Base-by-base conservation (phyloP, 2,888 invertebrate species). In the Spatulosminthurus flaviceps region DNA sequence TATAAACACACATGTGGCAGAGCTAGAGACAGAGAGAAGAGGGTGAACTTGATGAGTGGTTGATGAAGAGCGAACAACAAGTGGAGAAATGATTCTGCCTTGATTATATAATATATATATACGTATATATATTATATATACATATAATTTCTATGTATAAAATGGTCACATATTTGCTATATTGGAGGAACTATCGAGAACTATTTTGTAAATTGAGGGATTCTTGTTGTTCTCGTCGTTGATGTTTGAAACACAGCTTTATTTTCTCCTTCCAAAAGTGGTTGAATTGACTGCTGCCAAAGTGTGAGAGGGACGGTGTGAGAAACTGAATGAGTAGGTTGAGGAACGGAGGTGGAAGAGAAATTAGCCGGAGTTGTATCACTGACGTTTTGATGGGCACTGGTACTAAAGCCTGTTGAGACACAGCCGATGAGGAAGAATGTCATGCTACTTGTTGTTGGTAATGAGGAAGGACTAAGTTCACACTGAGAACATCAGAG, bases 361-460 rank as follows among this genome's bases (percentile, higher is more conserved):
- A 51, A 34, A 51, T 51, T 51, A 61, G 22, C 51, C 16, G 72
- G n/a, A 24, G 73, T 22, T 67, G 61, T 64, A 9, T 4, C 76
- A 26, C 43, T 67, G 69, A 70, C 26, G 34, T 60, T 67, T 69
- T 69, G 67, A 77, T 69, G 67, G 67, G 51, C 77, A 69, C 77
- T 77, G 69, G 67, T 42, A 67, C 41, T 79, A 77, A 77, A 61
- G 28, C 29, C 24, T 73, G 73, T 61, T 73, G 79, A 81, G 71
- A 78, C 34, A 78, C 34, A 51, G n/a, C 51, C 19, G 77, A 76
- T 75, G 81, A 83, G 70, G 77, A 80, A 79, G 81, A 83, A 67
- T 43, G 69, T 73, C 72, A 78, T 78, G 74, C 83, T 83, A 83
- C 81, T 83, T 82, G 81, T 83, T 82, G 81, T 82, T 83, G 82